Percentiles rank a stretch among this genome's conserved stretches.
phyloP scores from a whole-genome alignment of 2,888 invertebrate species.

The Amblyjoppa fuscipennis region DNA sequence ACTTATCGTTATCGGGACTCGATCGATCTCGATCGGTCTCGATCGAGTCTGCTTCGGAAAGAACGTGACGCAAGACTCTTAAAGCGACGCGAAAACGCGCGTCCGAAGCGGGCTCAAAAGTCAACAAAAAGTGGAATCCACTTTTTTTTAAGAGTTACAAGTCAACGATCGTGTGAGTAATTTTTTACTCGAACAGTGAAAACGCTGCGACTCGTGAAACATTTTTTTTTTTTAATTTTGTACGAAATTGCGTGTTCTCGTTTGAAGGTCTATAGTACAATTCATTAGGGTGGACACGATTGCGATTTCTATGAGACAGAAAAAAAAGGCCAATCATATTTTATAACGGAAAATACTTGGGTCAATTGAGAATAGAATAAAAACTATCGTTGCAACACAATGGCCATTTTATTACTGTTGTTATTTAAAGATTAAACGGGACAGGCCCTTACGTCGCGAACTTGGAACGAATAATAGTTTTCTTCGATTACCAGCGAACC shows the following conservation, averaged over 20 bases:
- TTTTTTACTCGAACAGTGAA: neutral
- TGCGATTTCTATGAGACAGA: neutral
- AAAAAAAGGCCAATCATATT: neutral
- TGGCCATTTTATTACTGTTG: neutral
- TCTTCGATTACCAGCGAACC: conserved; percentile 52
- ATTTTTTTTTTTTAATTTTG: neutral
- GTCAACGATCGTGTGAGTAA: too few species aligned
- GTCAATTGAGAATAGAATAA: neutral
- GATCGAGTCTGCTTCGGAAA: too few species aligned
- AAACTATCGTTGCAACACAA: neutral
- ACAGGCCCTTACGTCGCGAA: conserved; percentile 15
- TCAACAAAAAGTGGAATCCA: too few species aligned
- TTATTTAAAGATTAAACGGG: neutral
- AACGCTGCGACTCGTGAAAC: neutral
- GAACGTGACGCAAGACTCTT: too few species aligned
- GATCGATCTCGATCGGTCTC: too few species aligned
- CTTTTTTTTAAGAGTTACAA: too few species aligned
- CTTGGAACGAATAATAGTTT: conserved; percentile 42
- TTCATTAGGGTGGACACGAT: neutral
- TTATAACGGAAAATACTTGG: neutral
- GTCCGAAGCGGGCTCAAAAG: too few species aligned
- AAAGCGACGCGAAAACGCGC: too few species aligned
- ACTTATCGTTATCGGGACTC: neutral
- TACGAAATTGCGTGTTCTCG: neutral
- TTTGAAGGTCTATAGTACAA: neutral